Evolutionary conservation across 2,888 invertebrate genomes (phyloP).

Genomic region (Embidobia sp.): DNA sequence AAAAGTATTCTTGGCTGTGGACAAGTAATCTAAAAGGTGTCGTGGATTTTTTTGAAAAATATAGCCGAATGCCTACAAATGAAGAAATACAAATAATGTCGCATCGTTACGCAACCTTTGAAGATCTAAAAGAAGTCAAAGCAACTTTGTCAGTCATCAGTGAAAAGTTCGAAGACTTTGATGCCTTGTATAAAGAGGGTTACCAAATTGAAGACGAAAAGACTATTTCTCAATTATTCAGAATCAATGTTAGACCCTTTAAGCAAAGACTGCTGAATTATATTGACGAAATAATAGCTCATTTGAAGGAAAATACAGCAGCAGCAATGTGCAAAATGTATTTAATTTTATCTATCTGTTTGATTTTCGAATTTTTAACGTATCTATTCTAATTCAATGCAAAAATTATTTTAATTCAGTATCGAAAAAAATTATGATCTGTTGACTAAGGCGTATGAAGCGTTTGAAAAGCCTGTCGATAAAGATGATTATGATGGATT

Average conservation of each 20-base stretch:
- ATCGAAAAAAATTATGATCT: constrained; percentile 90
- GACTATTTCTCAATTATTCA: constrained; percentile 90
- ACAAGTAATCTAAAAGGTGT: constrained; percentile 89
- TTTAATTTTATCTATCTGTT: constrained; percentile 63
- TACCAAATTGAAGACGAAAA: constrained; percentile 85
- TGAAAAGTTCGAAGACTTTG: constrained; percentile 88
- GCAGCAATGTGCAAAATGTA: constrained; percentile 87
- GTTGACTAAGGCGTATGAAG: constrained; percentile 87
- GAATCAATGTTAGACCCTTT: constrained; percentile 89
- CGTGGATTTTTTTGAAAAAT: constrained; percentile 89
- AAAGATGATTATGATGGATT: constrained; percentile 95
- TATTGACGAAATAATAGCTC: constrained; percentile 93
- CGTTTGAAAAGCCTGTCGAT: constrained; percentile 87
- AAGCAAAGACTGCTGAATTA: constrained; percentile 91
- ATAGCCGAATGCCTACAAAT: constrained; percentile 86
- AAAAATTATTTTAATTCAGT: constrained; percentile 80
- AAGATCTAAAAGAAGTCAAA: constrained; percentile 69
- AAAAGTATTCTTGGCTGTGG: constrained; percentile 91
- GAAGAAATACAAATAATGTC: constrained; percentile 85
- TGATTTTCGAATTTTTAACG: background rate
- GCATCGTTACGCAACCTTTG: constrained; percentile 35
- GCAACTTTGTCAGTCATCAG: constrained; percentile 75
- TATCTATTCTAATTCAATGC: background rate
- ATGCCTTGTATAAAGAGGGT: constrained; percentile 89
- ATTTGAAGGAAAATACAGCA: constrained; percentile 85